A percentile compares a stretch with the other conserved stretches of the same genome.
Conservation (phyloP, 2,797 vertebrate species). For the Diglossa cyanea region DNA sequence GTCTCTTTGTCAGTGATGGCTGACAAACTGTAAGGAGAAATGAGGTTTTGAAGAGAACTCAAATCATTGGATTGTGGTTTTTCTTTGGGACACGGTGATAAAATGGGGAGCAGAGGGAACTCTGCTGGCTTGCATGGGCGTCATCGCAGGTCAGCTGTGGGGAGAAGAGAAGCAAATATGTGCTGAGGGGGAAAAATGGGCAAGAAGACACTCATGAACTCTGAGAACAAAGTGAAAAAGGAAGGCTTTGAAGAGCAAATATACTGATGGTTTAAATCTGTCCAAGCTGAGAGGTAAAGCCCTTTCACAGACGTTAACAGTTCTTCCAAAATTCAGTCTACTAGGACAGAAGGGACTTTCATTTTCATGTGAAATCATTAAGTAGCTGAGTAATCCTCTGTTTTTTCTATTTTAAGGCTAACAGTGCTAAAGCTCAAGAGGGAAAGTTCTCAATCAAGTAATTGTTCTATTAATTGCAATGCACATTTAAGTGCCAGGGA, state of each 20-base stretch:
- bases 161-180: not conserved
- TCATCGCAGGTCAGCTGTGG: fast-evolving
- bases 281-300: not conserved
- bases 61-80: not conserved
- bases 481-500: not conserved
- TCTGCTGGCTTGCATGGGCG: fast-evolving
- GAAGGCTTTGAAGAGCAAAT: not conserved
- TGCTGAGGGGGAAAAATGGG: not conserved
- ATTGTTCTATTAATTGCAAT: not conserved
- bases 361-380: not conserved
- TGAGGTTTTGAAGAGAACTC: not conserved
- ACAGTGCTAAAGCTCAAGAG: not conserved
- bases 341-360: not conserved
- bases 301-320: not conserved
- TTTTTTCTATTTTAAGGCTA: not conserved
- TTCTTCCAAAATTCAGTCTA: not conserved
- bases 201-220: not conserved
- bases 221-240: not conserved
- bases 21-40: not conserved
- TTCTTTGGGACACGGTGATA: not conserved
- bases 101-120: not conserved
- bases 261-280: not conserved
- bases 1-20: not conserved
- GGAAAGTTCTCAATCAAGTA: not conserved
- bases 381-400: not conserved